Evolutionary conservation across 2,888 invertebrate species (phyloP).

Genomic region (Plebejus anna): DNA sequence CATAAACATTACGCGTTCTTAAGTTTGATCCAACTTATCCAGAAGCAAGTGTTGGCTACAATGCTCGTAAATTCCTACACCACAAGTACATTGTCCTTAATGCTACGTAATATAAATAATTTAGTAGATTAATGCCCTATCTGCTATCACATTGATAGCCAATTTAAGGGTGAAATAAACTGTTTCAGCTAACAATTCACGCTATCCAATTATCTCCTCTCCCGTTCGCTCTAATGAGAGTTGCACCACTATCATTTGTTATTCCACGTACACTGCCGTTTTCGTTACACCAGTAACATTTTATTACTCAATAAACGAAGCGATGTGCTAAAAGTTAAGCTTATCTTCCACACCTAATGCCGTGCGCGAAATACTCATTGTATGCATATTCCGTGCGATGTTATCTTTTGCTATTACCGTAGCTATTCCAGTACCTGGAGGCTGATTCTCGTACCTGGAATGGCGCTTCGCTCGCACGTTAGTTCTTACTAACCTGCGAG

Average conservation of each 20-base stretch:
- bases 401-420: slow-evolving; percentile 36
- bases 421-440: slow-evolving; percentile 30
- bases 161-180: slow-evolving; percentile 33
- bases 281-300: slow-evolving; percentile 32
- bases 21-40: background rate
- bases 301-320: slow-evolving; percentile 30
- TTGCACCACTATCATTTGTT: slow-evolving; percentile 27
- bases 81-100: background rate
- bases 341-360: slow-evolving; percentile 33
- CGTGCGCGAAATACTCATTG: slow-evolving; percentile 32
- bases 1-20: too few relatives aligned
- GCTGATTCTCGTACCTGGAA: background rate
- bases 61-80: background rate
- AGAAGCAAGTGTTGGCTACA: background rate
- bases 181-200: slow-evolving; percentile 33
- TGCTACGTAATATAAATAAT: background rate
- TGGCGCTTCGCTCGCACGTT: background rate
- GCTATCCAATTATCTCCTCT: slow-evolving; percentile 35
- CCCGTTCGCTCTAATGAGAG: slow-evolving; percentile 30
- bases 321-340: slow-evolving; percentile 32
- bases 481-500: background rate
- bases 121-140: slow-evolving; percentile 9
- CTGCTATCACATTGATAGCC: slow-evolving; percentile 27
- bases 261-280: slow-evolving; percentile 29
- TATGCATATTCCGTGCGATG: slow-evolving; percentile 35